Evolutionary conservation across 2,797 vertebrate genomes (phyloP).

Genomic region (Falco concolor): DNA sequence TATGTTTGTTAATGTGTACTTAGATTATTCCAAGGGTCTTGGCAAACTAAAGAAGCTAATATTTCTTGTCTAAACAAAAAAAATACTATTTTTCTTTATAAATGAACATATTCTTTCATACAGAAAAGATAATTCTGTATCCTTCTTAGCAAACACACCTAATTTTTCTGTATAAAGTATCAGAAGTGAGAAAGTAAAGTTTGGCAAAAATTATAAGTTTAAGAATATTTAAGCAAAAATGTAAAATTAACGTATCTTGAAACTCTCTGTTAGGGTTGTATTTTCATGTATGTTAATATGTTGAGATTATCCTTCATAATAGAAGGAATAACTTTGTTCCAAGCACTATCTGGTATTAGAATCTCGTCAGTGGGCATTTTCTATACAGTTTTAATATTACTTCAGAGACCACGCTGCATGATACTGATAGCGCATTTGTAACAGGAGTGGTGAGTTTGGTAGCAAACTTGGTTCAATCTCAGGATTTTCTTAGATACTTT

Average conservation of each 20-base stretch:
- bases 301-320: background rate
- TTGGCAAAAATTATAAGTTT: background rate
- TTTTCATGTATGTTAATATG: background rate
- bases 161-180: background rate
- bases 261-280: accelerated
- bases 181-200: background rate
- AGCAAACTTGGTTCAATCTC: background rate
- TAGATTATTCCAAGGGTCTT: background rate
- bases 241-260: background rate
- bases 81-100: background rate
- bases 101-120: background rate
- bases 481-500: background rate
- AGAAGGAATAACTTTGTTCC: background rate
- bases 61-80: background rate
- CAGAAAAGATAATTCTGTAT: background rate
- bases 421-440: background rate
- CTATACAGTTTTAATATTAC: background rate
- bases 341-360: background rate
- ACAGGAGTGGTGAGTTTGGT: background rate
- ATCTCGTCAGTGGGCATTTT: background rate
- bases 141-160: background rate
- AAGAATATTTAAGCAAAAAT: background rate
- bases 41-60: background rate
- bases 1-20: conserved; percentile 22
- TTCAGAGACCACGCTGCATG: background rate